These are phyloP conservation scores for Drosophila ficusphila DNA, from an alignment of 1,140 invertebrate genomes.

Conservation along the genomic window DNA sequence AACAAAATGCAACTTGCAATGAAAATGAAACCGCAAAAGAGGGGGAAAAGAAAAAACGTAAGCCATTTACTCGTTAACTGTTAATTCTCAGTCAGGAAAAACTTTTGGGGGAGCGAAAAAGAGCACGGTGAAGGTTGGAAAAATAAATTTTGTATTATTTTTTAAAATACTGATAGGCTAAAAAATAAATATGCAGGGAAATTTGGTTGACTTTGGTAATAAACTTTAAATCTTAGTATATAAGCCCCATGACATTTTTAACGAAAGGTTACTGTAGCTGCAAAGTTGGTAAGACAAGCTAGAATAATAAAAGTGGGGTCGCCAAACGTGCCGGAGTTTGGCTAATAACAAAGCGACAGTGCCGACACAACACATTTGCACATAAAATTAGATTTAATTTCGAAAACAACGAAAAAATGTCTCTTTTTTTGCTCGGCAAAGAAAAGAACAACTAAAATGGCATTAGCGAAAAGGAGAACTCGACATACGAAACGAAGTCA, in stretches of 20 bases:
- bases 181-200: no score
- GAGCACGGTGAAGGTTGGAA: neutral
- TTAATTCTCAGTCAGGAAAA: slow-evolving; percentile 35
- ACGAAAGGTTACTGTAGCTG: slow-evolving; percentile 9
- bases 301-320: neutral
- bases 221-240: no score
- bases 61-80: slow-evolving; percentile 54
- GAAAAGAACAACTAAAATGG: slow-evolving; percentile 5
- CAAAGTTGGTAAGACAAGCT: neutral
- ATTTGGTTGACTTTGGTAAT: no score
- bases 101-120: neutral
- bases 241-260: no score
- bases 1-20: slow-evolving; percentile 50
- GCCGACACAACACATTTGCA: slow-evolving; percentile 40
- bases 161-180: no score
- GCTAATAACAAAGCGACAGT: slow-evolving; percentile 37
- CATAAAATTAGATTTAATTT: slow-evolving; percentile 75
- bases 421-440: slow-evolving; percentile 2
- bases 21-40: slow-evolving; percentile 55
- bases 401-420: slow-evolving; percentile 34
- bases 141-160: neutral
- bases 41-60: slow-evolving; percentile 24
- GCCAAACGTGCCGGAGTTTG: slow-evolving; percentile 27
- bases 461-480: slow-evolving; percentile 8
- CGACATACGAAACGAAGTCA: slow-evolving; percentile 17